A percentile compares a stretch with the other conserved stretches of the same genome.
Evolutionary conservation across 2,113 vertebrate species (phyloP).

Genomic region (Anas platyrhynchos): DNA sequence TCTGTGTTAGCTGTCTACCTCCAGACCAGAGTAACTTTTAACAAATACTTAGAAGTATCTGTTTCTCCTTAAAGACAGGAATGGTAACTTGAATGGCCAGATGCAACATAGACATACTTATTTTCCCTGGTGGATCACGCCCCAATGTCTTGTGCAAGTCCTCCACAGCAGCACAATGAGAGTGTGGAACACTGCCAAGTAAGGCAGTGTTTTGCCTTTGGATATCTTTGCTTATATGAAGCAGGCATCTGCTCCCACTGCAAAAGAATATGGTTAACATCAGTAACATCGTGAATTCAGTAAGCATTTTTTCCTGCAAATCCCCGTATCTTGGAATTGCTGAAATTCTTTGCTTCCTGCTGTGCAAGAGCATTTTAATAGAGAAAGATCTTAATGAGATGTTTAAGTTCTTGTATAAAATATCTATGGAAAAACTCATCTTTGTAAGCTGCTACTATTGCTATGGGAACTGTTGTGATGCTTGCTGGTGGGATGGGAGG

Average conservation of each 20-base stretch:
- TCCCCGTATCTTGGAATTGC: not conserved
- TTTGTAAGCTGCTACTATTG: not conserved
- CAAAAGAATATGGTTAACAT: not conserved
- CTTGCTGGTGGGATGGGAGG: not conserved
- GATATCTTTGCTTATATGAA: not conserved
- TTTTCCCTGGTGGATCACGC: not conserved
- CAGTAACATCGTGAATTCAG: accelerated
- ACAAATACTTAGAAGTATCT: not conserved
- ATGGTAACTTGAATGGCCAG: not conserved
- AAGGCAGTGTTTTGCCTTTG: not conserved
- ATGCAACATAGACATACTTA: accelerated
- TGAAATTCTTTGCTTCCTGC: not conserved
- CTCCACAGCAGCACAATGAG: not conserved
- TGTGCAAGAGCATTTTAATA: not conserved
- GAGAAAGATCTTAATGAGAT: not conserved
- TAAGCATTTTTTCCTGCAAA: not conserved
- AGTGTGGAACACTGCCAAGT: not conserved
- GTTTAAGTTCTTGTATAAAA: not conserved
- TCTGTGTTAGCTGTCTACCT: not conserved
- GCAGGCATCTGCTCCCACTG: not conserved
- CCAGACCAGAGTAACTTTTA: not conserved
- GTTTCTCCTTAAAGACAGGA: not conserved
- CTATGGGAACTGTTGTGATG: not conserved
- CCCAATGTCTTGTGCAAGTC: not conserved
- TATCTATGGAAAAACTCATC: not conserved